Percentiles rank a stretch among this genome's conserved stretches.
These are phyloP conservation scores for Alouatta palliata DNA, from an alignment of 2,113 vertebrate genomes.

Conservation along the genomic window DNA sequence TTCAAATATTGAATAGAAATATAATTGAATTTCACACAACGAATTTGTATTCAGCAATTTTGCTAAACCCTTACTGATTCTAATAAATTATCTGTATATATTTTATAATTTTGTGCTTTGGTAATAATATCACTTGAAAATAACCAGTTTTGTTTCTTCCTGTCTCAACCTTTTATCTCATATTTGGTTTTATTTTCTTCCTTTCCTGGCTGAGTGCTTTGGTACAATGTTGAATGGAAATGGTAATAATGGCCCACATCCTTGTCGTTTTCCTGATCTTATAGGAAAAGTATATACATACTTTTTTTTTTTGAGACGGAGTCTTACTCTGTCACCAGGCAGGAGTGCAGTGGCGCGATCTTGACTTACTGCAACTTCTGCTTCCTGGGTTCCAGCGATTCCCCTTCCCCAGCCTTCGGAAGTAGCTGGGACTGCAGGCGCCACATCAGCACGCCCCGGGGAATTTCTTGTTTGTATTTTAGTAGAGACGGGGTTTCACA, in stretches of 20 bases:
- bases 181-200: not conserved
- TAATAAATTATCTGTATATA: not conserved
- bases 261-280: not conserved
- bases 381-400: no score
- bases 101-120: not conserved
- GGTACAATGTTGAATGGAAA: not conserved
- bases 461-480: no score
- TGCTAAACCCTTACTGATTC: not conserved
- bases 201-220: not conserved
- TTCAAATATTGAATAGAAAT: not conserved
- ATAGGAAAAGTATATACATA: not conserved
- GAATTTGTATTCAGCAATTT: not conserved
- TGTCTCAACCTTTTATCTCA: not conserved
- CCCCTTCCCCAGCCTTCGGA: no score
- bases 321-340: no score
- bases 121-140: not conserved
- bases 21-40: not conserved
- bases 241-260: not conserved
- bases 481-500: no score
- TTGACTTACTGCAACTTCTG: no score
- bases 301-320: no score
- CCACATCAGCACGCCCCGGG: accelerated
- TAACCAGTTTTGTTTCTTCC: not conserved
- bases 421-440: no score
- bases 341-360: no score